Percentiles rank a stretch among this genome's conserved stretches.
Evolutionary conservation across 30 jellyfish, hydroid and myxozoan species (phyloP).

Genomic region (Morbakka virulenta): DNA sequence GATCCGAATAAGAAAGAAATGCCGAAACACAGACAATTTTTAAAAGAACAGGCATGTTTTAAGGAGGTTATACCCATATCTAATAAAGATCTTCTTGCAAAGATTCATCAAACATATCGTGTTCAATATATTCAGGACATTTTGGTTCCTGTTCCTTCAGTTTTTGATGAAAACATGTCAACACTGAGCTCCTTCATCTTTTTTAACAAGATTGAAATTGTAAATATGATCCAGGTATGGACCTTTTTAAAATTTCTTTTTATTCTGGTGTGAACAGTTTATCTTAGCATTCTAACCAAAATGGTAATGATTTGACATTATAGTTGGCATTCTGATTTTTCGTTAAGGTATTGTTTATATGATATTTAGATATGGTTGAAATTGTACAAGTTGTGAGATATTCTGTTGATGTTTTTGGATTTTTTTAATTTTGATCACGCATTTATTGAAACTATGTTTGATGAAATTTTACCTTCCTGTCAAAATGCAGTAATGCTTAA

Average conservation of each 20-base stretch:
- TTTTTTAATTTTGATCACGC: no score
- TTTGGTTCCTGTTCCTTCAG: constrained; percentile 91
- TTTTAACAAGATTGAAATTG: constrained; percentile 86
- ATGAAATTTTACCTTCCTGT: no score
- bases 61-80: constrained; percentile 90
- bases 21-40: constrained; percentile 76
- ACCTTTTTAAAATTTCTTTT: not conserved
- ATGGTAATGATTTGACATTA: no score
- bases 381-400: not conserved
- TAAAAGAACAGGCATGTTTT: constrained; percentile 66
- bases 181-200: constrained; percentile 88
- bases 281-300: no score
- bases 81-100: constrained; percentile 64
- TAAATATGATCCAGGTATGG: constrained; percentile 86
- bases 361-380: not conserved
- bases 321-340: no score
- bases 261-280: no score
- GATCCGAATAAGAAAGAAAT: constrained; percentile 82
- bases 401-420: not conserved
- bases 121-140: constrained; percentile 93
- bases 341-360: not conserved
- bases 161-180: constrained; percentile 92
- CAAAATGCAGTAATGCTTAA: no score
- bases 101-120: constrained; percentile 85
- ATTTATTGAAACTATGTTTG: no score